Evolutionary conservation across 2,113 vertebrate genomes (phyloP), one percentile per base, ranked within the genome.

Genomic region (Cottus gobio): DNA sequence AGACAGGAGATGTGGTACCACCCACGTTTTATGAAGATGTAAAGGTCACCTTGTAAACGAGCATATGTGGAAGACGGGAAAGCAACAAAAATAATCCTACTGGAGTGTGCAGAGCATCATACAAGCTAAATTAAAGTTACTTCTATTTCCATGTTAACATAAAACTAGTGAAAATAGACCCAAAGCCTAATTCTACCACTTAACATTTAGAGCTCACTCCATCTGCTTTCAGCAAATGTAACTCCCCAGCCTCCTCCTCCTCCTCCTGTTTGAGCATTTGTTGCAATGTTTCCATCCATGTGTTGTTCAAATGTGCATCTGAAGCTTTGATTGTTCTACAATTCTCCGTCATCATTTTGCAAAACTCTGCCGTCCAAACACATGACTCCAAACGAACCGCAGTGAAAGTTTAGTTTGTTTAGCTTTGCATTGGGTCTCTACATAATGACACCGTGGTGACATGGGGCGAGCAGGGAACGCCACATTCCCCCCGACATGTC

Each of bases 401-500:
- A 22, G 30, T 22, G 7, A 48, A 67, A 22, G 22, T 62, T 61
- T 48, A 12, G 13, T 7, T 16, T 67, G 1, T 20, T 10, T 16
- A 75, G 42, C 56, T 61, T 30, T 24, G 37, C 3, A 15, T 2
- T 22, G 1, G 16, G 36, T 39, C 22, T 10, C 52, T 18, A 18
- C 3, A 31, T 58, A 67, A 58, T 44, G n/a, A 57, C 58, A 65
- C 12, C 31, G 24, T 58, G 34, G 31, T 5, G 28, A n/a, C 2
- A 31, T 12, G 22, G 36, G 63, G 1, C 16, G 20, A 72, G 34
- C 24, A 30, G 26, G 34, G 36, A 70, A 52, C 16, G 24, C 30
- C 54, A 63, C 48, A 72, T 56, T 62, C 65, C 15, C 4, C 31
- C 77, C 77, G 52, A 79, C 63, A 80, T 62, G 75, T 26, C 85